Percentiles rank a stretch among this genome's conserved stretches.
phyloP scores from a whole-genome alignment of 2,113 vertebrate genomes.

The Pygathrix nemaeus region DNA sequence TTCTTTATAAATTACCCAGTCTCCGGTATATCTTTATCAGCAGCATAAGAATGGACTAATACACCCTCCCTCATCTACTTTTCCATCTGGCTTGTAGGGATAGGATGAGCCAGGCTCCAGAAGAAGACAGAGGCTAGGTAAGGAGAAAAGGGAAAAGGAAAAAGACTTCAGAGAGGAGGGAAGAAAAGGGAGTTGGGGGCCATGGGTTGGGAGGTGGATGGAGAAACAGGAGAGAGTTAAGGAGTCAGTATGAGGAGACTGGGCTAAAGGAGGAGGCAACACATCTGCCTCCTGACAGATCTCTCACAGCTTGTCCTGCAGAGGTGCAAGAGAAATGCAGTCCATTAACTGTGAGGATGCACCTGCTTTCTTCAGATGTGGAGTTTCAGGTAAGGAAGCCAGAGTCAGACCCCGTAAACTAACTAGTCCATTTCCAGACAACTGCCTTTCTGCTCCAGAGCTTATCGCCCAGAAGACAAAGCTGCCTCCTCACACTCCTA shows the following conservation, averaged over 20 bases:
- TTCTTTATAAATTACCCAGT: too few species aligned
- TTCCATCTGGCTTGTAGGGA: background rate
- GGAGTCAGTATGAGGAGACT: background rate
- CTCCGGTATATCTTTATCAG: too few species aligned
- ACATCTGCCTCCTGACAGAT: background rate
- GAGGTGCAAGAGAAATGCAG: background rate
- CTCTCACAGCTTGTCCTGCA: background rate
- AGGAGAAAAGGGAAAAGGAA: background rate
- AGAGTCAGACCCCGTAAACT: background rate
- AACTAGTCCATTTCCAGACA: background rate
- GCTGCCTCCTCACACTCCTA: background rate
- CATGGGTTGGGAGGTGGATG: background rate
- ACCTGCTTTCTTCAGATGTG: background rate
- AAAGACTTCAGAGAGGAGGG: background rate
- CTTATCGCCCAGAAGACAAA: background rate
- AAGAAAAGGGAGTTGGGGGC: background rate
- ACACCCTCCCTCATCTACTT: background rate
- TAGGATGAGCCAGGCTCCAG: background rate
- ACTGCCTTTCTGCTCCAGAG: background rate
- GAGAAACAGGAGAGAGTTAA: background rate
- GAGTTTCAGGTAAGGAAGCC: background rate
- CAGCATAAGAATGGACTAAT: too few species aligned
- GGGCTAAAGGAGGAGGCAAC: background rate
- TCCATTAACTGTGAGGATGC: background rate
- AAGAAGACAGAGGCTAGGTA: background rate